Conservation (phyloP, 92 coral and sea anemone species). For the Umimayanthus chanpuru region DNA sequence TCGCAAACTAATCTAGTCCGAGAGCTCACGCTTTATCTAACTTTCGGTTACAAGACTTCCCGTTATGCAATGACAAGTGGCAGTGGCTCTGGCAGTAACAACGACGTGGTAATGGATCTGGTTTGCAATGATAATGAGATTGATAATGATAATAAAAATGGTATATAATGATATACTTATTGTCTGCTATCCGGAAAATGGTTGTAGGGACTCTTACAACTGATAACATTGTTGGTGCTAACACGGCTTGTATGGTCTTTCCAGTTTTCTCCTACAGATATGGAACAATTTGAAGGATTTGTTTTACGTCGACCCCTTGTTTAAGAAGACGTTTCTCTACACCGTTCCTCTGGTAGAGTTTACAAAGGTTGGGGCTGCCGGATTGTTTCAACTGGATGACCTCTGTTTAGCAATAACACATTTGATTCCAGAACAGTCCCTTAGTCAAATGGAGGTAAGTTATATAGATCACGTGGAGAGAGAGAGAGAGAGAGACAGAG, state of each 20-base stretch:
- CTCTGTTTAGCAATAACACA: background rate
- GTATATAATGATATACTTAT: no score
- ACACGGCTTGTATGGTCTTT: background rate
- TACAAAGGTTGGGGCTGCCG: background rate
- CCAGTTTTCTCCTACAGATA: constrained; percentile 1
- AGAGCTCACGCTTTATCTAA: no score
- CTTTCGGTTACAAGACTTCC: no score
- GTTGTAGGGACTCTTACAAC: no score
- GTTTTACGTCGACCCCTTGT: constrained; percentile 15
- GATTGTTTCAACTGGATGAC: background rate
- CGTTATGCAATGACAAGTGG: no score
- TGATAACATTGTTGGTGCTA: no score
- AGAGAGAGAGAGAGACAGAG: no score
- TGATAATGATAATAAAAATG: background rate
- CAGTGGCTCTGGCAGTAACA: no score
- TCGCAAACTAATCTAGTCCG: no score
- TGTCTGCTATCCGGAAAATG: no score
- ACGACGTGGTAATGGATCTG: no score
- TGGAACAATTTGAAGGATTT: background rate
- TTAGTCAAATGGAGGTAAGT: background rate
- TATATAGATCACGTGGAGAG: no score
- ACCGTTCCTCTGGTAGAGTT: constrained; percentile 1
- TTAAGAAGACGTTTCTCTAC: constrained; percentile 15
- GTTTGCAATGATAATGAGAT: background rate
- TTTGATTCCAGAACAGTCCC: background rate